Base-by-base conservation (phyloP, 2,797 vertebrate genomes). In the Sphaeramia orbicularis region DNA sequence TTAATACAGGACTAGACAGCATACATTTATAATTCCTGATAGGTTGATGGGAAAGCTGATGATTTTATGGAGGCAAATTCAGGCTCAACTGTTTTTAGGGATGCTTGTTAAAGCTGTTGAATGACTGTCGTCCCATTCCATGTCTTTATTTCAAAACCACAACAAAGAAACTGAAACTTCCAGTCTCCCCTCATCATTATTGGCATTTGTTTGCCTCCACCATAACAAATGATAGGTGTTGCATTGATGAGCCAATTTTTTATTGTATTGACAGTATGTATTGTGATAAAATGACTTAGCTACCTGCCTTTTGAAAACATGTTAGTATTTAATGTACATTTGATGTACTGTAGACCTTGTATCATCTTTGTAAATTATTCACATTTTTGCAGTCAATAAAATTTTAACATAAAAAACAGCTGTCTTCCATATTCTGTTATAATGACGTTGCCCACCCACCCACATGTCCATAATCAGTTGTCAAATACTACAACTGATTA, bases 201-300 rank as follows among this genome's bases (percentile, higher is more conserved):
- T 49, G 71, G 75, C 51, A 72, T 81, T 21, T 58, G 21, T 65
- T 70, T 90, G 85, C 86, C 82, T 65, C 86, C 70, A 74, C 71
- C 82, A 84, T 79, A 81, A 67, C 67, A 76, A 71, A 80, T 79
- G 58, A 81, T 78, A 79, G 74, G 73, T 80, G 57, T 91, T 91
- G 91, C 91, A 80, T 92, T 12, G 65, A 91, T 94, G 93, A 95
- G 94, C 93, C 93, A 93, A 89, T 83, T 90, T 81, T 89, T 76
- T 81, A 35, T 35, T 35, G 32, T 88, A 76, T 85, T 74, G 79
- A 78, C 63, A 48, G 58, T 75, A 77, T 82, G 57, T 88, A 76
- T 87, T 88, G 79, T 86, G 76, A 89, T 86, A 71, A 79, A 71
- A 77, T 81, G 64, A 86, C 80, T 59, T 71, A 71, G 81, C 80